Percentiles rank a stretch among this genome's conserved stretches.
These are phyloP conservation scores for Cacatua alba DNA, from an alignment of 2,113 vertebrate species.

Conservation along the genomic window DNA sequence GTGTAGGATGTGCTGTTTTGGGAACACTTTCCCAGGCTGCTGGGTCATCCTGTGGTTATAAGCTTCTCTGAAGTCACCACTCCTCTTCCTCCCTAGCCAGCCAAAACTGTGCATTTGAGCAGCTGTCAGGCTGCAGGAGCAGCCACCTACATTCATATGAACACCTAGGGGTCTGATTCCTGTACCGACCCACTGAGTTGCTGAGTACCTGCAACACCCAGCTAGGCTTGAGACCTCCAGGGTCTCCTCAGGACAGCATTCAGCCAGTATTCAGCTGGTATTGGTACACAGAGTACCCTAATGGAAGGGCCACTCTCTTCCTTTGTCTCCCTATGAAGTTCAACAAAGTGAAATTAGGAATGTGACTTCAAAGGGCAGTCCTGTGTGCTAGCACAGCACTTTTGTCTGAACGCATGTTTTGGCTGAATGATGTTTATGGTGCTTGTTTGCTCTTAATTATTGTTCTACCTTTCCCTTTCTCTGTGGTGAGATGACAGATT, in stretches of 20 bases:
- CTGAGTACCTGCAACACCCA: background rate
- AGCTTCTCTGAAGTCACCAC: background rate
- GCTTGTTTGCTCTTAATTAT: background rate
- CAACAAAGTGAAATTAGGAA: background rate
- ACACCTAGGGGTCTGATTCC: fast-evolving
- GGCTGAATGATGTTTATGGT: background rate
- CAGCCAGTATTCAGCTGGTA: background rate
- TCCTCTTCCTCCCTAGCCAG: background rate
- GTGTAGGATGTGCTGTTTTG: background rate
- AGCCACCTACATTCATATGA: background rate
- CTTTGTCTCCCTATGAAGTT: background rate
- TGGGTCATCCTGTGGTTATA: background rate
- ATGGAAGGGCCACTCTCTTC: background rate
- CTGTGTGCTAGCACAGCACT: background rate
- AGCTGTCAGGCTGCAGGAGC: background rate
- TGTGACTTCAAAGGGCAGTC: background rate
- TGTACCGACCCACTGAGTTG: background rate
- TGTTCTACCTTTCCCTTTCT: background rate
- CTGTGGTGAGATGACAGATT: background rate
- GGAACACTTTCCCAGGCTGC: background rate
- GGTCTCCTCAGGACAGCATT: background rate
- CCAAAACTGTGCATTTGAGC: background rate
- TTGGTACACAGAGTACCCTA: background rate
- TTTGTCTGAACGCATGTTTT: background rate
- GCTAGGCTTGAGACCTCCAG: background rate